Evolutionary conservation across 2,797 vertebrate genomes (phyloP), one percentile per base, ranked within the genome.

Genomic region (Hybognathus amarus): DNA sequence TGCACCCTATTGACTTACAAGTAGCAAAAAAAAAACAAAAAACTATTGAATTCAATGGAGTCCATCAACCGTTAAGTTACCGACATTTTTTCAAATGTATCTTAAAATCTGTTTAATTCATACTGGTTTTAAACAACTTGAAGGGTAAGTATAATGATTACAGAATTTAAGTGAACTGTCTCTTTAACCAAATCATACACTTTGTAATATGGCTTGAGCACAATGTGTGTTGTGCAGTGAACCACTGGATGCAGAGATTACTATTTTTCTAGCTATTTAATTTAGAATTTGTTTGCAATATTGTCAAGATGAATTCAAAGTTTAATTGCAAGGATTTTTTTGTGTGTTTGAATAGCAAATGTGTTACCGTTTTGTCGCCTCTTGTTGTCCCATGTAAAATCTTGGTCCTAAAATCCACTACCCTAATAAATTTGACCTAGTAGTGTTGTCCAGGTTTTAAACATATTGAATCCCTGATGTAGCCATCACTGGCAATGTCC

Each of bases 381-480:
- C 17, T 33, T 20, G 10, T 27, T 73, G 17, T 73, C 27, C 27
- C 12, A 8, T 33, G 13, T 70, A 27, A 52, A 52, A 74, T 54
- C 5, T 36, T 18, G 8, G 10, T 50, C n/a, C 18, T 74, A 13
- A 36, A 54, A 12, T 20, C n/a, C 40, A 45, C n/a, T 47, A 17
- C 40, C 2, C 5, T 40, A 27, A 77, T 87, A 87, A 84, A 91
- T 90, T 82, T 64, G 17, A 85, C 86, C 89, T 88, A 88, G 87
- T 90, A 88, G 87, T 90, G 91, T 88, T 76, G 15, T 40, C 47
- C 56, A 75, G 61, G 73, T 82, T 77, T 88, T 38, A 78, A 88
- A 87, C 82, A 63, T 91, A 87, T 89, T 90, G 87, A 92, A 94
- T 87, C 90, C 74, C 89, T 36, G 47, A 83, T 83, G 84, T 77